Percentiles rank a stretch among this genome's conserved stretches.
Evolutionary conservation across 2,113 vertebrate species (phyloP).

Genomic region (Sporophila hypoxantha): DNA sequence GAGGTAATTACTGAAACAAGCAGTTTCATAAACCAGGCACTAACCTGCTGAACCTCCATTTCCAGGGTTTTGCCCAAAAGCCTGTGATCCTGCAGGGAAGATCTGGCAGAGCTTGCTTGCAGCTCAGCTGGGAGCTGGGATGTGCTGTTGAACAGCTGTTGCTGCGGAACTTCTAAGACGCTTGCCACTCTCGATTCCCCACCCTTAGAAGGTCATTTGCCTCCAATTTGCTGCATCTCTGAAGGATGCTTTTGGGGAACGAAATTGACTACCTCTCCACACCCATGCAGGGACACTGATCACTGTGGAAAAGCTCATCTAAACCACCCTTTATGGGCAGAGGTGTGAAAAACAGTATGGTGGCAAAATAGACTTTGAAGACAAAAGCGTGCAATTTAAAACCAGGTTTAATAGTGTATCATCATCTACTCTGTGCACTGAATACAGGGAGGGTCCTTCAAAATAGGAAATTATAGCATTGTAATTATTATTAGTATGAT

Average conservation of each 20-base stretch:
- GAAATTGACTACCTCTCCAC: neutral
- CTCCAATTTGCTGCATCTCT: neutral
- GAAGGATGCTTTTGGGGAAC: neutral
- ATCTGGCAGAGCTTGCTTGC: neutral
- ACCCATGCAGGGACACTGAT: neutral
- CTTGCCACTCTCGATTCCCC: neutral
- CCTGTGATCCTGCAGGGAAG: neutral
- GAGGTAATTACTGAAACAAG: neutral
- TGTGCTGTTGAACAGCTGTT: neutral
- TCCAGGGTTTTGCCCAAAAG: neutral
- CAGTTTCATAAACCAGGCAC: neutral
- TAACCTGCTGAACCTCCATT: neutral
- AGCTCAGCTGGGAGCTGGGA: neutral
- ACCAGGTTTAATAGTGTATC: neutral
- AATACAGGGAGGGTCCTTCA: neutral
- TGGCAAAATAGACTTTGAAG: neutral
- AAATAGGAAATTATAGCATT: too few species aligned
- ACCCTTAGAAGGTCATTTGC: neutral
- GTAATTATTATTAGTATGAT: too few species aligned
- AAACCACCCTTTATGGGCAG: neutral
- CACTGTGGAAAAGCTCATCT: neutral
- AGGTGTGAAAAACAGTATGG: neutral
- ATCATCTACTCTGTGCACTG: neutral
- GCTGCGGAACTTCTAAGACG: neutral
- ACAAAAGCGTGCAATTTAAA: neutral